Percentiles rank a stretch among this genome's conserved stretches.
Evolutionary conservation across 2,888 invertebrate genomes (phyloP).

Genomic region (Oscheius onirici): DNA sequence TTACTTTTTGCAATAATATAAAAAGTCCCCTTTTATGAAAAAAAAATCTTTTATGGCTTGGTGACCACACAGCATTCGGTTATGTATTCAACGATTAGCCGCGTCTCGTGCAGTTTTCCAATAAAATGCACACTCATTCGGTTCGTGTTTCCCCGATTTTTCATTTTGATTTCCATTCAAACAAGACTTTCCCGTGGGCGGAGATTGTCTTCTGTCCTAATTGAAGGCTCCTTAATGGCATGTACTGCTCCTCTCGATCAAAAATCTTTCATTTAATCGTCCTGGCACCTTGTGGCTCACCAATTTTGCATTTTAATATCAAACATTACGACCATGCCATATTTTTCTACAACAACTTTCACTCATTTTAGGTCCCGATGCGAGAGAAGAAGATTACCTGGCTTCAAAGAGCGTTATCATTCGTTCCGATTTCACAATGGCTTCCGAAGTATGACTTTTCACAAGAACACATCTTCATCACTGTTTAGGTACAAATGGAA

Average conservation of each 20-base stretch:
- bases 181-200: conserved; percentile 3
- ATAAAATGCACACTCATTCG: no score
- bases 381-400: neutral
- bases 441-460: conserved; percentile 57
- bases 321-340: no score
- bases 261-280: neutral
- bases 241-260: neutral
- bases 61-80: no score
- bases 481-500: conserved; percentile 52
- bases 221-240: neutral
- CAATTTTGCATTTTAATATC: no score
- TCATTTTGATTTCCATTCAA: neutral
- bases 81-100: no score
- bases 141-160: neutral
- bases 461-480: neutral
- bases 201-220: neutral
- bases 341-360: no score
- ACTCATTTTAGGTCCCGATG: neutral
- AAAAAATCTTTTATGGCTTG: no score
- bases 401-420: neutral
- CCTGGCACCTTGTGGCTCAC: neutral
- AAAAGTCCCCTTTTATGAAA: no score
- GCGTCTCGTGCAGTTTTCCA: no score
- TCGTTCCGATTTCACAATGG: conserved; percentile 61
- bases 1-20: no score